A percentile compares a stretch with the other conserved stretches of the same genome.
phyloP scores from a whole-genome alignment of 2,888 invertebrate species.

The Andricus curvator region DNA sequence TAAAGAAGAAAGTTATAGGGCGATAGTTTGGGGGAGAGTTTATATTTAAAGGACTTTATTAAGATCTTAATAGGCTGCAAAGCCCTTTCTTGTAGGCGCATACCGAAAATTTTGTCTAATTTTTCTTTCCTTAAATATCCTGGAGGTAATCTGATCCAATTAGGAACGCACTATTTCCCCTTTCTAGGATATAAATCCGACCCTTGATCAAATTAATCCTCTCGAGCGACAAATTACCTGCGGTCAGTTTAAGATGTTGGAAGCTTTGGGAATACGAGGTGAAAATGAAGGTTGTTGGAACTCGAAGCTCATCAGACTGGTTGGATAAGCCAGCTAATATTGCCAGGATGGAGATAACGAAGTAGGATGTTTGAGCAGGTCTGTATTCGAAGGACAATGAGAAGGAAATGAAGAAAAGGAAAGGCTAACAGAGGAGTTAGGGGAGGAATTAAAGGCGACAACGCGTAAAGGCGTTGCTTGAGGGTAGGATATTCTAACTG shows the following conservation, averaged over 20 bases:
- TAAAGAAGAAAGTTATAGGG: no score
- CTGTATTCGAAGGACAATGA: slow-evolving; percentile 15
- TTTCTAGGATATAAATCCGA: not conserved
- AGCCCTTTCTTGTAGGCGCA: no score
- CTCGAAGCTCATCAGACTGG: not conserved
- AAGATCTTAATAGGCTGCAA: no score
- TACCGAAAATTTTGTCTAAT: no score
- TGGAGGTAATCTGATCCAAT: not conserved
- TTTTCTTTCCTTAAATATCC: no score
- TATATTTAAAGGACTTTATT: no score
- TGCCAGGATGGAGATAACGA: slow-evolving; percentile 1
- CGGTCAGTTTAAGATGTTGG: slow-evolving; percentile 6
- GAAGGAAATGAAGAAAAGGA: slow-evolving; percentile 34
- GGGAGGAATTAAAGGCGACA: slow-evolving; percentile 11
- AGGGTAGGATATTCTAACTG: slow-evolving; percentile 17
- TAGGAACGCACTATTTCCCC: not conserved
- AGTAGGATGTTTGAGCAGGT: slow-evolving; percentile 11
- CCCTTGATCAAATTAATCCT: not conserved
- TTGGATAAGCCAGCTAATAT: slow-evolving; percentile 12
- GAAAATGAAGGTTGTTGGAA: slow-evolving; percentile 27
- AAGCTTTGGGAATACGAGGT: slow-evolving; percentile 17
- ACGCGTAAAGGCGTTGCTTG: slow-evolving; percentile 19
- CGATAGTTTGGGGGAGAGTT: no score
- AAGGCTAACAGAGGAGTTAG: slow-evolving; percentile 33
- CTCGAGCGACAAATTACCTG: slow-evolving; percentile 4